Percentiles rank a stretch among this genome's conserved stretches.
phyloP scores from a whole-genome alignment of 2,888 invertebrate species.

The Graphium colonna region DNA sequence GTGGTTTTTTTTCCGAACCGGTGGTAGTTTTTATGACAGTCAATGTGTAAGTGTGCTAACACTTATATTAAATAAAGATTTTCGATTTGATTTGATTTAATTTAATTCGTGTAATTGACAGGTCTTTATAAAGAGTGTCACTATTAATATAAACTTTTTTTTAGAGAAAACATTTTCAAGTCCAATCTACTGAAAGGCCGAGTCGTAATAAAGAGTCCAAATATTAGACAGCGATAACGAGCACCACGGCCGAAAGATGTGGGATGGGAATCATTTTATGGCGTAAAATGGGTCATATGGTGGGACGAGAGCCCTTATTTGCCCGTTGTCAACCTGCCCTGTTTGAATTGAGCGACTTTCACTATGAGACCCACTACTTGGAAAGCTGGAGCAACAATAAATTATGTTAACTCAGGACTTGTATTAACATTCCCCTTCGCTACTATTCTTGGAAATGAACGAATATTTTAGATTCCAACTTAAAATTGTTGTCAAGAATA shows the following conservation, averaged over 20 bases:
- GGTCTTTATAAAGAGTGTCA: too few relatives aligned
- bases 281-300: conserved; percentile 61
- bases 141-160: conserved; percentile 8
- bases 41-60: too few relatives aligned
- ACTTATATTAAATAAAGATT: too few relatives aligned
- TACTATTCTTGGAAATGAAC: not conserved
- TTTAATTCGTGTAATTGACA: too few relatives aligned
- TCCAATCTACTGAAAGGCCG: conserved; percentile 36
- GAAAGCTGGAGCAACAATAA: conserved; percentile 55
- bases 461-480: not conserved
- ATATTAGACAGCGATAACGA: conserved; percentile 66
- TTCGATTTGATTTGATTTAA: too few relatives aligned
- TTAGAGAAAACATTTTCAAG: conserved; percentile 32
- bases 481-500: not conserved
- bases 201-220: conserved; percentile 56
- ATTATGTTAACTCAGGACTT: conserved; percentile 55
- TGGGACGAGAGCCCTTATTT: conserved; percentile 59
- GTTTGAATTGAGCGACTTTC: conserved; percentile 53
- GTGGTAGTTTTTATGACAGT: too few relatives aligned
- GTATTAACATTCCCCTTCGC: conserved; percentile 17
- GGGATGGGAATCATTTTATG: conserved; percentile 59
- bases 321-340: conserved; percentile 54
- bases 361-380: conserved; percentile 44
- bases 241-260: conserved; percentile 45
- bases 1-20: too few relatives aligned